phyloP scores from a whole-genome alignment of 2,888 invertebrate genomes.

The Norana najaformis region DNA sequence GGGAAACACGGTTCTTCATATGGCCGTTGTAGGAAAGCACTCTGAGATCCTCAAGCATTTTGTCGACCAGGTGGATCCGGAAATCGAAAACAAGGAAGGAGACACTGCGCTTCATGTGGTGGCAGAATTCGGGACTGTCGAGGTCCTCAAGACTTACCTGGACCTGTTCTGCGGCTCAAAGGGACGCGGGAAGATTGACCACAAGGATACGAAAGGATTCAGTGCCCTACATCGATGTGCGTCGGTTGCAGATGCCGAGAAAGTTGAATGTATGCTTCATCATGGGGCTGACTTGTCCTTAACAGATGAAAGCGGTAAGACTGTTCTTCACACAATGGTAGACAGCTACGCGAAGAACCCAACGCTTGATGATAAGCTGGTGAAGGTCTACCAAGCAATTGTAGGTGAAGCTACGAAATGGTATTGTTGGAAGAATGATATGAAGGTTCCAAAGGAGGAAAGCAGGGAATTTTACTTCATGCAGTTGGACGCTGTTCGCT shows the following conservation, averaged over 20 bases:
- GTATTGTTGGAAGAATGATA: constrained; percentile 37
- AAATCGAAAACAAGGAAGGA: constrained; percentile 39
- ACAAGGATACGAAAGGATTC: constrained; percentile 34
- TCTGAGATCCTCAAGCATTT: constrained; percentile 31
- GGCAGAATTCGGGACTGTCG: constrained; percentile 32
- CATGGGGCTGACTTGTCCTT: constrained; percentile 37
- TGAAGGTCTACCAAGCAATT: constrained; percentile 29
- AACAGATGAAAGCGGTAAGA: constrained; percentile 28
- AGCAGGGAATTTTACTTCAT: constrained; percentile 35
- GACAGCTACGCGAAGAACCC: constrained; percentile 34
- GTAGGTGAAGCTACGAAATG: constrained; percentile 34
- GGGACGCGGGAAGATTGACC: constrained; percentile 34
- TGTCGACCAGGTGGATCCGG: constrained; percentile 32
- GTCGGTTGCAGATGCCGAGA: constrained; percentile 32
- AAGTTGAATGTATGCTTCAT: constrained; percentile 33
- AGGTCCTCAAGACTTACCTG: constrained; percentile 31
- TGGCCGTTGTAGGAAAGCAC: constrained; percentile 32
- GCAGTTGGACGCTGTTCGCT: constrained; percentile 34
- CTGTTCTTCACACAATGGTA: constrained; percentile 35
- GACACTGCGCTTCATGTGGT: constrained; percentile 38
- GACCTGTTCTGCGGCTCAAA: constrained; percentile 33
- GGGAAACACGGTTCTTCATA: constrained; percentile 39
- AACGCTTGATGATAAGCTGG: constrained; percentile 33
- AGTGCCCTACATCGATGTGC: constrained; percentile 37
- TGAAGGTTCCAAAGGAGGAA: constrained; percentile 35